Conservation (phyloP, 2,888 invertebrate species). For the Mechanitis mazaeus region DNA sequence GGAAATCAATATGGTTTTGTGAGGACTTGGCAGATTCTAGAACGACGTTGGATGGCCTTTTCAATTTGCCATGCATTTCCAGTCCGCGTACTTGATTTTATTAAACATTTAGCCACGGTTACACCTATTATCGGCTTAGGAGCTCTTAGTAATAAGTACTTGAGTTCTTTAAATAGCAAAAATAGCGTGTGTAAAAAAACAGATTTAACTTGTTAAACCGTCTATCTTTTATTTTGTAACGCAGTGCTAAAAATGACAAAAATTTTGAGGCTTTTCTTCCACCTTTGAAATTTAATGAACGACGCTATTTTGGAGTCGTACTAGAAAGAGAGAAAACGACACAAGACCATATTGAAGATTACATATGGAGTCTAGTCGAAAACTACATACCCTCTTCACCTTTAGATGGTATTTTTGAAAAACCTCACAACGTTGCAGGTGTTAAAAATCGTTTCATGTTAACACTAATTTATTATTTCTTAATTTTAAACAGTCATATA, state of each 20-base stretch:
- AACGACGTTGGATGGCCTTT: conserved; percentile 59
- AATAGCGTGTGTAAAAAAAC: not conserved
- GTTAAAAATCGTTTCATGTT: not conserved
- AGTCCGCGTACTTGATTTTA: conserved; percentile 49
- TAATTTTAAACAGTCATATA: not conserved
- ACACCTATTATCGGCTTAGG: conserved; percentile 40
- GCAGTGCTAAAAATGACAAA: conserved; percentile 54
- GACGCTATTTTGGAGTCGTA: conserved; percentile 55
- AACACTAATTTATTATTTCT: no score
- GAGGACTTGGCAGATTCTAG: conserved; percentile 58
- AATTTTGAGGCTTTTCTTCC: conserved; percentile 48
- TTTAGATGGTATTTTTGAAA: conserved; percentile 52
- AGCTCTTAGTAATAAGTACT: conserved; percentile 43
- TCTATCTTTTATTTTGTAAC: conserved; percentile 11
- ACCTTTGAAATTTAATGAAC: conserved; percentile 47
- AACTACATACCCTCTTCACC: conserved; percentile 47
- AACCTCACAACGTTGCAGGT: conserved; percentile 53
- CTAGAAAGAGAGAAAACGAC: conserved; percentile 37
- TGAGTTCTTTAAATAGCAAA: conserved; percentile 1
- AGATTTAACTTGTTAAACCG: not conserved
- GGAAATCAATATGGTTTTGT: conserved; percentile 55
- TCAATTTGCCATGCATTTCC: conserved; percentile 56
- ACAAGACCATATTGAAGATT: conserved; percentile 33
- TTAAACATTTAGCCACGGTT: conserved; percentile 39
- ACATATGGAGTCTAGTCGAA: conserved; percentile 50